phyloP scores from a whole-genome alignment of 2,888 invertebrate species.

The Vanessa cardui region DNA sequence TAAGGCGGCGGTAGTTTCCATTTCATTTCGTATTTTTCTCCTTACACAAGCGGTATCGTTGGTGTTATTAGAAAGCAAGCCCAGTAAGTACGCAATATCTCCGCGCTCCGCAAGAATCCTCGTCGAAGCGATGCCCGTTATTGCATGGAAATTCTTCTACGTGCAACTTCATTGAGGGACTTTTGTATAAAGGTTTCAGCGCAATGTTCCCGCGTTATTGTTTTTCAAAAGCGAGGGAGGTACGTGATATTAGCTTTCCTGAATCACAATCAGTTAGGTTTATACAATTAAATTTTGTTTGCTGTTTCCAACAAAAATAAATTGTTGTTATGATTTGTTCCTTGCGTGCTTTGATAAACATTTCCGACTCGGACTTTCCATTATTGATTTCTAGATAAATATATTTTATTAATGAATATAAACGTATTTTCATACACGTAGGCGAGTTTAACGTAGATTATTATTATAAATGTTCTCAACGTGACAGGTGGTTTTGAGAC shows the following conservation, averaged over 20 bases:
- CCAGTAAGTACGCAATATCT: slow-evolving; percentile 81
- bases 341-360: slow-evolving; percentile 14
- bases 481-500: slow-evolving; percentile 65
- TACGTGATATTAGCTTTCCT: slow-evolving; percentile 71
- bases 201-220: slow-evolving; percentile 78
- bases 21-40: slow-evolving; percentile 77
- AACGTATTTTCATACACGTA: slow-evolving; percentile 46
- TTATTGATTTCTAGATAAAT: slow-evolving; percentile 17
- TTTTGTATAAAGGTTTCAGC: slow-evolving; percentile 77
- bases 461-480: slow-evolving; percentile 68
- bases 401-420: slow-evolving; percentile 20
- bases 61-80: slow-evolving; percentile 78
- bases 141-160: slow-evolving; percentile 81
- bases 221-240: slow-evolving; percentile 75
- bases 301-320: slow-evolving; percentile 16
- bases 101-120: slow-evolving; percentile 68
- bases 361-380: slow-evolving; percentile 14
- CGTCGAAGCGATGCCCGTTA: slow-evolving; percentile 67
- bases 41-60: slow-evolving; percentile 74
- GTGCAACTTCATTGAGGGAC: slow-evolving; percentile 80
- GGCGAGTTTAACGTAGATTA: slow-evolving; percentile 58
- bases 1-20: slow-evolving; percentile 68
- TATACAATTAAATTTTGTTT: slow-evolving; percentile 64
- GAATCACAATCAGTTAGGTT: slow-evolving; percentile 70
- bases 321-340: slow-evolving; percentile 14